Evolutionary conservation across 2,797 vertebrate genomes (phyloP).

Genomic region (Catharus ustulatus): DNA sequence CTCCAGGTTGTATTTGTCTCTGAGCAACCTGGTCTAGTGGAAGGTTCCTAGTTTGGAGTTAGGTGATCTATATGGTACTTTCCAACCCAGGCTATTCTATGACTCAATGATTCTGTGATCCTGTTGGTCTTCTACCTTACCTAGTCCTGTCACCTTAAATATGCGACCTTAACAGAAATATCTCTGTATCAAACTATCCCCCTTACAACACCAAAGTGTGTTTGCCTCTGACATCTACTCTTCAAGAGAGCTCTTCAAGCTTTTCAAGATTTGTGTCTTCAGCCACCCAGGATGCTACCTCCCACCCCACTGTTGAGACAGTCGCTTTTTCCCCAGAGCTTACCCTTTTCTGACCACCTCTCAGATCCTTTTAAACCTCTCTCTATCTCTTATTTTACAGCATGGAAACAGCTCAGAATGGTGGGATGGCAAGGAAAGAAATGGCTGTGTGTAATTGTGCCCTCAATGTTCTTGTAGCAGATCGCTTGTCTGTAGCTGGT

Average conservation of each 20-base stretch:
- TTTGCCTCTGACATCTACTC: neutral
- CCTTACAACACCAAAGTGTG: neutral
- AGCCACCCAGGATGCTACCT: neutral
- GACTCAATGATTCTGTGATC: neutral
- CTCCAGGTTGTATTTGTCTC: neutral
- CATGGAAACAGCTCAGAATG: neutral
- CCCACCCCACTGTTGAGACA: accelerated
- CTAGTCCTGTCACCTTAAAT: neutral
- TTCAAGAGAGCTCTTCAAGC: too few relatives aligned
- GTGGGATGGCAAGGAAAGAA: neutral
- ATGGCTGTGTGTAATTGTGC: neutral
- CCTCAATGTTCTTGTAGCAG: neutral
- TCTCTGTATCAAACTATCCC: neutral
- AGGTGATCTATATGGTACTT: neutral
- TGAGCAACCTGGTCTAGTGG: neutral
- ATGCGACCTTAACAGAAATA: neutral
- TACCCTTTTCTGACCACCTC: neutral
- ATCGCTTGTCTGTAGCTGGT: neutral
- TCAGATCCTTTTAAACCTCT: neutral
- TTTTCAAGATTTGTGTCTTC: neutral
- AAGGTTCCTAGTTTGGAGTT: neutral
- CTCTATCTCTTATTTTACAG: neutral
- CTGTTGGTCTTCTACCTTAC: neutral
- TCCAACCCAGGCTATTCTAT: neutral
- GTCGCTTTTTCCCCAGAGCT: neutral